Percentiles rank a stretch among this genome's conserved stretches.
phyloP scores from a whole-genome alignment of 2,888 invertebrate species.

The Drosophila peninsularis region DNA sequence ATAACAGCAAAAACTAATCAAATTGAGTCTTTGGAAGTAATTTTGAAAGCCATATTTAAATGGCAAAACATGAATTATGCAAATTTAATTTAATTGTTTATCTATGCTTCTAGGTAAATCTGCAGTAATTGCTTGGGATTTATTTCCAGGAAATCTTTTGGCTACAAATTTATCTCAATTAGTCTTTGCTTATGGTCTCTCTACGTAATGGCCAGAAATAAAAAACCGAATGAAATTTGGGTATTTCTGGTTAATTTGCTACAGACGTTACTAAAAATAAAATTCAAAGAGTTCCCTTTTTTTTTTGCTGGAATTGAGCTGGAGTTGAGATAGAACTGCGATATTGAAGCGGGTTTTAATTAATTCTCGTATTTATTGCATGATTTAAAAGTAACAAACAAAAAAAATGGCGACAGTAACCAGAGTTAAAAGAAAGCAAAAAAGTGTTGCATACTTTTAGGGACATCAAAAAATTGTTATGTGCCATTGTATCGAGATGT shows the following conservation, averaged over 20 bases:
- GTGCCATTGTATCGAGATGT: neutral
- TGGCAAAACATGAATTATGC: neutral
- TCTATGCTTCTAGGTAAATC: neutral
- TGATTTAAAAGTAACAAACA: too few relatives aligned
- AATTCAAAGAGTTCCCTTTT: neutral
- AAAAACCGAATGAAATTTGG: neutral
- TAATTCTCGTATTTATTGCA: too few relatives aligned
- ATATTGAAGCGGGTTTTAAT: too few relatives aligned
- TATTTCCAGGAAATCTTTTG: slow-evolving; percentile 2
- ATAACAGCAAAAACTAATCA: neutral
- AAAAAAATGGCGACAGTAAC: neutral
- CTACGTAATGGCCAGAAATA: neutral
- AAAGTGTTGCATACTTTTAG: neutral
- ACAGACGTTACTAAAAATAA: neutral
- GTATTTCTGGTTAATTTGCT: neutral
- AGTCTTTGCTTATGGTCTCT: neutral
- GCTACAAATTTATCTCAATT: neutral
- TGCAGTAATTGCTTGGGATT: neutral
- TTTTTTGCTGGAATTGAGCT: neutral
- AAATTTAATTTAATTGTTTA: slow-evolving; percentile 7
- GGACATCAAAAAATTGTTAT: neutral
- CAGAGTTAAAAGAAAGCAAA: neutral
- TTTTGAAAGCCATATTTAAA: neutral
- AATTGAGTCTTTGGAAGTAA: neutral
- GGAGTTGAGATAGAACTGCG: neutral